These are phyloP conservation scores for Gallinago stenura DNA, from an alignment of 2,797 vertebrate genomes.

Conservation along the genomic window DNA sequence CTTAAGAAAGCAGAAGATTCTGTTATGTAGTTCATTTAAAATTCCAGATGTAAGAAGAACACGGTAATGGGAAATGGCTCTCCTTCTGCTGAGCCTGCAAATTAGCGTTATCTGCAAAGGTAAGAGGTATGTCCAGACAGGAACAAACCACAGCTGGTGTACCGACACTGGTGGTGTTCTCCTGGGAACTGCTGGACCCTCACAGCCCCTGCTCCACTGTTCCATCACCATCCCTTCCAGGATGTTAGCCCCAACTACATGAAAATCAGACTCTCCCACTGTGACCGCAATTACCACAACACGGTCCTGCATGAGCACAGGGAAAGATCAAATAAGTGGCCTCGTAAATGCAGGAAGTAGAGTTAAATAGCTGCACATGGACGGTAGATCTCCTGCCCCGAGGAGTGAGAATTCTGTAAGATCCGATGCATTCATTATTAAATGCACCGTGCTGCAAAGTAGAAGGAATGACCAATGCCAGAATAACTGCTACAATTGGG, in stretches of 20 bases:
- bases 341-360: accelerated
- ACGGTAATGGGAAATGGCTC: constrained; percentile 1
- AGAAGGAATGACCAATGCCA: accelerated
- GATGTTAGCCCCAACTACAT: accelerated
- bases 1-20: constrained; percentile 71
- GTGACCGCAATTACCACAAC: not conserved
- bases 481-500: accelerated
- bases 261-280: not conserved
- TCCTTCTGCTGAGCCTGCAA: constrained; percentile 47
- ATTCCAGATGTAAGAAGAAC: constrained; percentile 52
- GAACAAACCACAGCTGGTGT: not conserved
- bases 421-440: not conserved
- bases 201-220: accelerated
- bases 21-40: constrained; percentile 50
- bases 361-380: not conserved
- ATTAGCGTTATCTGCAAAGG: constrained; percentile 15
- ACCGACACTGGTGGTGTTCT: accelerated
- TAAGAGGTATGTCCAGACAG: not conserved
- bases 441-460: accelerated
- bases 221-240: not conserved
- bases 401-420: not conserved
- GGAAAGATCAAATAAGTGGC: not conserved
- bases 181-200: not conserved
- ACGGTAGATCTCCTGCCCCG: not conserved
- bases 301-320: not conserved